phyloP scores from a whole-genome alignment of 1,140 invertebrate genomes.

The Andrena cerasifolii region DNA sequence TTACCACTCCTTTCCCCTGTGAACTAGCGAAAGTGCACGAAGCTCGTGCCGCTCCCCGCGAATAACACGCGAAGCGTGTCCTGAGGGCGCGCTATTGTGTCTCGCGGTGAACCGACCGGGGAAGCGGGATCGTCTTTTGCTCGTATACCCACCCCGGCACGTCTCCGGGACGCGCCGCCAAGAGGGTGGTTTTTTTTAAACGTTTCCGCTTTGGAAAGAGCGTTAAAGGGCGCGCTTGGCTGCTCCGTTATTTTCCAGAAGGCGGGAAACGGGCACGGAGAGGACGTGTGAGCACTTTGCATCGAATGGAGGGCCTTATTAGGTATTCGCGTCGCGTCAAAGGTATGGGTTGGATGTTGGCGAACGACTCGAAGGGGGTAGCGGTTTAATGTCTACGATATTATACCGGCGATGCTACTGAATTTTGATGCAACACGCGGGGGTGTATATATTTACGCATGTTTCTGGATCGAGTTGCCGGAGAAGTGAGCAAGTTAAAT shows the following conservation, averaged over 20 bases:
- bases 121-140: not conserved
- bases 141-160: slow-evolving; percentile 2
- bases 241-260: not conserved
- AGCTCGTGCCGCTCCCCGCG: too few species aligned
- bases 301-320: slow-evolving; percentile 1
- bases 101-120: not conserved
- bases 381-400: not conserved
- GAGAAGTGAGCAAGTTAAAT: too few species aligned
- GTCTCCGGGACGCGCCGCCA: too few species aligned
- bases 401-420: not conserved
- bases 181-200: too few species aligned
- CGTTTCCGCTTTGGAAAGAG: too few species aligned
- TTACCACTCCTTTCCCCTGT: slow-evolving; percentile 41
- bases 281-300: slow-evolving; percentile 16
- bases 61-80: not conserved
- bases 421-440: slow-evolving; percentile 5
- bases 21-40: not conserved
- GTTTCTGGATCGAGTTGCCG: not conserved
- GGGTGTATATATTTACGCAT: not conserved
- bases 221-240: too few species aligned
- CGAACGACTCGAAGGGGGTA: too few species aligned
- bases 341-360: not conserved
- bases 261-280: not conserved
- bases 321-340: slow-evolving; percentile 13
- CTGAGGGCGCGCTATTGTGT: not conserved